Base-by-base conservation (phyloP, 2,113 vertebrate species). In the Thamnaconus septentrionalis region DNA sequence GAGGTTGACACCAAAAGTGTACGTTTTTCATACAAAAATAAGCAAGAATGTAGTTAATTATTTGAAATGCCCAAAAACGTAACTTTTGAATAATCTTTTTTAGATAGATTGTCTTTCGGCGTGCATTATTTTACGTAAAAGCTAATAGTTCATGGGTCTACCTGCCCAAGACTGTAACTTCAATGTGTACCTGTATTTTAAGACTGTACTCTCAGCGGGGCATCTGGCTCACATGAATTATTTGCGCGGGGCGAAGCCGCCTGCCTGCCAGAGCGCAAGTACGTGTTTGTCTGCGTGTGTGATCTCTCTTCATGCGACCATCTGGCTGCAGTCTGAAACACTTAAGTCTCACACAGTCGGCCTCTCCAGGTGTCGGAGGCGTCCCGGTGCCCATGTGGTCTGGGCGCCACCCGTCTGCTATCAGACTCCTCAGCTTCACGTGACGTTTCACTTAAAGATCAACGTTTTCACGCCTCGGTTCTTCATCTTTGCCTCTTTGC, bases 181-280 rank as follows among this genome's bases (percentile, higher is more conserved):
- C 71, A 66, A 76, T 81, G 49, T 79, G 49, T 68, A 39, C 74
- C 53, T 47, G 47, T 51, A 5, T 43, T 50, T 46, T 49, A 48
- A 47, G 46, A 47, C 6, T 7, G 6, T 48, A 48, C 47, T 48
- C 47, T 48, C 5, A 8, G 4, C 8, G 7, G 47, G 8, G 76
- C 84, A 85, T 84, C 89, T 87, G 87, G 77, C 75, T 71, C 61
- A 44, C 78, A 88, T 91, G 6, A 91, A 89, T 91, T 81, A 90
- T 90, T 88, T 73, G 81, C 83, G 72, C 4, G 53, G 67, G 60
- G 74, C 64, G 75, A 82, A 31, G 1, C 18, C 18, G 2, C 18
- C 76, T 76, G 72, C 73, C 81, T 63, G 58, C 7, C 66, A 61
- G 64, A 82, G 42, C 80, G 56, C 5, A 46, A 54, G 59, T 66